phyloP scores from a whole-genome alignment of 2,113 vertebrate species.

The Tringa solitaria region DNA sequence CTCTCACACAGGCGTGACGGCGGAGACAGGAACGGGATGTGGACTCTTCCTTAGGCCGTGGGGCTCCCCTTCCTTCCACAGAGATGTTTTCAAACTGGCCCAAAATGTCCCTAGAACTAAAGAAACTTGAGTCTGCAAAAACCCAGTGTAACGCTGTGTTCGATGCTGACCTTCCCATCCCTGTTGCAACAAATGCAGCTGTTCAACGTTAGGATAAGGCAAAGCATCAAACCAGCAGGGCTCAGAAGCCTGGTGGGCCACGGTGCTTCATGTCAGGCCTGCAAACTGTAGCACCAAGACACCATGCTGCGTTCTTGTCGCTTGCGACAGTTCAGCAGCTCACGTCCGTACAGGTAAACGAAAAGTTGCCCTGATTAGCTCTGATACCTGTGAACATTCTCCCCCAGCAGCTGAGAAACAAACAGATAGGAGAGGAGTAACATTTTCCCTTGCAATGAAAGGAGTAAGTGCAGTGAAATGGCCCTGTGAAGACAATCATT shows the following conservation, averaged over 20 bases:
- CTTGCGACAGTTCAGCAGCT: neutral
- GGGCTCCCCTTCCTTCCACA: neutral
- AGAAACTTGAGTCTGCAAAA: neutral
- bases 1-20: neutral
- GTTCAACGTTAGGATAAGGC: neutral
- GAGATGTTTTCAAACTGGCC: neutral
- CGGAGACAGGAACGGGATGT: neutral
- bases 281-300: neutral
- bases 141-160: rapidly evolving
- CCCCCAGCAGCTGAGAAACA: neutral
- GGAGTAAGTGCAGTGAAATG: neutral
- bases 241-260: neutral
- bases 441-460: neutral
- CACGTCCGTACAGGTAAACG: neutral
- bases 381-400: neutral
- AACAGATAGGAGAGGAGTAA: neutral
- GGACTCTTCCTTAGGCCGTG: neutral
- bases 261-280: neutral
- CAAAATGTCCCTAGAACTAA: neutral
- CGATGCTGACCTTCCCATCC: neutral
- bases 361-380: neutral
- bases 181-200: neutral
- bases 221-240: neutral
- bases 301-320: neutral
- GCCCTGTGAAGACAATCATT: rapidly evolving